Conservation (phyloP, 2,888 invertebrate genomes). For the Apomyelois bistriatella region DNA sequence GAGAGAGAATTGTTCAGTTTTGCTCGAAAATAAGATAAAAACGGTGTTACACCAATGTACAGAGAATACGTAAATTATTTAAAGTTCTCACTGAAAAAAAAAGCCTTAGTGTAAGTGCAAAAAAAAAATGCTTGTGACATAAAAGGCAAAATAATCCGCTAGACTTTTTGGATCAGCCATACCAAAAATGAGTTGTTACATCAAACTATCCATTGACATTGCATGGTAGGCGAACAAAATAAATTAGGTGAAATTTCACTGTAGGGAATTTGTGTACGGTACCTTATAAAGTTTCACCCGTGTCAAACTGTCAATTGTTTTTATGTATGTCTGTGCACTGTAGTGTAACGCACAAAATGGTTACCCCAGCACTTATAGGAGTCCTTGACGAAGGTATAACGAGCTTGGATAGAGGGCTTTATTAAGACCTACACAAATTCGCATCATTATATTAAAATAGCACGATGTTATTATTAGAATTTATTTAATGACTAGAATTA, state of each 20-base stretch:
- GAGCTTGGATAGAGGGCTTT: constrained; percentile 46
- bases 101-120: no score
- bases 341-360: constrained; percentile 13
- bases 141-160: no score
- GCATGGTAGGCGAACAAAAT: constrained; percentile 61
- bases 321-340: constrained; percentile 10
- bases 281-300: constrained; percentile 80
- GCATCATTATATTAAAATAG: constrained; percentile 40
- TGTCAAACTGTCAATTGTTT: constrained; percentile 48
- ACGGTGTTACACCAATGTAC: no score
- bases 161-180: no score
- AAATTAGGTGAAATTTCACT: constrained; percentile 36
- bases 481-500: neutral
- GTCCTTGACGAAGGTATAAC: constrained; percentile 23
- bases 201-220: constrained; percentile 42
- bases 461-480: constrained; percentile 15
- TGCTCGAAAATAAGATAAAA: no score
- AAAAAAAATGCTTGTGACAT: neutral
- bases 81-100: no score
- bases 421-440: constrained; percentile 78
- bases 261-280: constrained; percentile 78
- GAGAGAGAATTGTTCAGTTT: no score
- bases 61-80: no score
- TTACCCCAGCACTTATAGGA: constrained; percentile 18
- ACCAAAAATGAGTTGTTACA: neutral